Evolutionary conservation across 2,113 vertebrate genomes (phyloP).

Genomic region (Oceanites oceanicus): DNA sequence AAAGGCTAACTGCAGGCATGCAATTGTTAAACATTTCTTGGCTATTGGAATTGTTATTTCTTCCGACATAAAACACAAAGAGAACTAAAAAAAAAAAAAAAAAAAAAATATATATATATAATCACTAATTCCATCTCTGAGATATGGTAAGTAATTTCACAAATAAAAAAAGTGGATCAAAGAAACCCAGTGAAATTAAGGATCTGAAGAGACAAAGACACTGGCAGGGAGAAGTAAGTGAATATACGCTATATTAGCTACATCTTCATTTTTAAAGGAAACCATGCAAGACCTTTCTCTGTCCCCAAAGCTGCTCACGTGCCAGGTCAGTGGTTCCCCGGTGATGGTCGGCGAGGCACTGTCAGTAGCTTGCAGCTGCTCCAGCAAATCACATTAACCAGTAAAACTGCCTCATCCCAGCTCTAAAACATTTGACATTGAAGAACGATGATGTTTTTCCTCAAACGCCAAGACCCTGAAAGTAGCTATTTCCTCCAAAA

Average conservation of each 20-base stretch:
- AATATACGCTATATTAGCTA: neutral
- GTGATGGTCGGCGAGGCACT: rapidly evolving
- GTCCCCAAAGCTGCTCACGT: neutral
- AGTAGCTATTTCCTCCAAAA: neutral
- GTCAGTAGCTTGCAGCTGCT: neutral
- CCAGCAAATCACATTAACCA: neutral
- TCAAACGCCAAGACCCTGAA: neutral
- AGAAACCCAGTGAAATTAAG: neutral
- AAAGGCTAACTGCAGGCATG: neutral
- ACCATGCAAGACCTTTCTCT: neutral
- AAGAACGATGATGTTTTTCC: neutral
- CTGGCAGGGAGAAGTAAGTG: neutral
- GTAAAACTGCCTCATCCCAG: neutral
- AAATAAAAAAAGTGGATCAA: neutral
- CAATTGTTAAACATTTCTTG: neutral
- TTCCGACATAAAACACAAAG: neutral
- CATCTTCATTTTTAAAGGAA: neutral
- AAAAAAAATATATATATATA: too few relatives aligned
- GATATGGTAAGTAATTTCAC: neutral
- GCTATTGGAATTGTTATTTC: neutral
- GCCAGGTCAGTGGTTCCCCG: neutral
- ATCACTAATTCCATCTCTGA: neutral
- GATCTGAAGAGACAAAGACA: neutral
- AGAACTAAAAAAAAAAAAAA: neutral
- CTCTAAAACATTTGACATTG: neutral